A percentile compares a stretch with the other conserved stretches of the same genome.
These are phyloP conservation scores for Hydrotaea diabolus DNA, from an alignment of 2,888 invertebrate species.

Conservation along the genomic window DNA sequence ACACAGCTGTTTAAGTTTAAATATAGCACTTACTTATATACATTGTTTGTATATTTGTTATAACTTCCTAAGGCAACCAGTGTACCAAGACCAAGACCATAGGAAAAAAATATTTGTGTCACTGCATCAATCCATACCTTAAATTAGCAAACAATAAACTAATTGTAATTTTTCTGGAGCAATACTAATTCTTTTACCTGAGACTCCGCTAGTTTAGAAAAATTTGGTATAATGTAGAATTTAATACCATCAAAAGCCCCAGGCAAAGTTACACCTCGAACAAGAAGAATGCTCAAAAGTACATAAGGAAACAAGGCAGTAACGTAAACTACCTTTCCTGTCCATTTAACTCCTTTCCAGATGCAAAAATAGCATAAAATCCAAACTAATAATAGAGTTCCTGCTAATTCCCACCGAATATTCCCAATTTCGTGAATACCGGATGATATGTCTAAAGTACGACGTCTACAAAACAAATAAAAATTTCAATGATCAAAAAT, in stretches of 20 bases:
- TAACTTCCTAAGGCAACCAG: slow-evolving; percentile 98
- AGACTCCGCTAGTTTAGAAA: slow-evolving; percentile 93
- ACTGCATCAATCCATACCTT: slow-evolving; percentile 99
- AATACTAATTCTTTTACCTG: slow-evolving; percentile 84
- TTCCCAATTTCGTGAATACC: slow-evolving; percentile 95
- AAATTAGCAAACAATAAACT: too few relatives aligned
- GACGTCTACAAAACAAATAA: too few relatives aligned
- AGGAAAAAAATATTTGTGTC: slow-evolving; percentile 99
- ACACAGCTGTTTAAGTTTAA: too few relatives aligned
- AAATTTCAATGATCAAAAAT: too few relatives aligned
- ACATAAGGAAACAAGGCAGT: slow-evolving; percentile 97
- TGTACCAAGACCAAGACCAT: slow-evolving; percentile 97
- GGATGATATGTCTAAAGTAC: slow-evolving; percentile 94
- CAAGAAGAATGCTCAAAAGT: slow-evolving; percentile 91
- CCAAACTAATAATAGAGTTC: slow-evolving; percentile 95
- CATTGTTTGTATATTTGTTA: slow-evolving; percentile 98
- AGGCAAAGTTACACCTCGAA: slow-evolving; percentile 94
- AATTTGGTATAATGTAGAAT: slow-evolving; percentile 95
- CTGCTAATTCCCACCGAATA: slow-evolving; percentile 96
- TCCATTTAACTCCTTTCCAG: slow-evolving; percentile 99
- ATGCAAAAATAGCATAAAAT: slow-evolving; percentile 98
- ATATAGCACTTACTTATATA: slow-evolving; percentile 91
- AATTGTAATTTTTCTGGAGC: too few relatives aligned
- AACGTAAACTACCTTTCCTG: slow-evolving; percentile 98
- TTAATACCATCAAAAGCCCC: slow-evolving; percentile 95